Percentiles rank a stretch among this genome's conserved stretches.
Conservation (phyloP, 2,888 invertebrate species). For the Helicoverpa assulta region DNA sequence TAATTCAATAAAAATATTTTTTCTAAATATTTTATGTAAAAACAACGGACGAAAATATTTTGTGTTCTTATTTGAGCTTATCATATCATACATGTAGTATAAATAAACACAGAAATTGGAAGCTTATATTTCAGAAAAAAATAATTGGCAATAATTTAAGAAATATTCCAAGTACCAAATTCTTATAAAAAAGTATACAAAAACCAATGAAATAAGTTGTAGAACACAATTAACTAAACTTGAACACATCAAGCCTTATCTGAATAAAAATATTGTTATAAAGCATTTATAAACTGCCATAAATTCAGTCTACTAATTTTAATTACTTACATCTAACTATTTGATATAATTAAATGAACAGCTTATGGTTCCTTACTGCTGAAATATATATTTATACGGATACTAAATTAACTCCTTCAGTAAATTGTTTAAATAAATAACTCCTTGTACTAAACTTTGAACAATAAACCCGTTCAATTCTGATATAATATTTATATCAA, state of each 20-base stretch:
- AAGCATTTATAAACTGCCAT: slow-evolving; percentile 23
- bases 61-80: not conserved
- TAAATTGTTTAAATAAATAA: slow-evolving; percentile 37
- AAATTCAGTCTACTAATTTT: slow-evolving; percentile 63
- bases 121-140: no score
- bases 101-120: not conserved
- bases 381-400: slow-evolving; percentile 23
- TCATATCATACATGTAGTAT: not conserved
- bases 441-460: slow-evolving; percentile 58
- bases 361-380: slow-evolving; percentile 45
- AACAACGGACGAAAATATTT: not conserved
- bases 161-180: no score
- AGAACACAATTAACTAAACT: not conserved
- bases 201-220: no score
- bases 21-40: slow-evolving; percentile 1
- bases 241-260: not conserved
- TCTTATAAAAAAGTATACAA: no score
- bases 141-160: no score
- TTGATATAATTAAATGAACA: slow-evolving; percentile 50
- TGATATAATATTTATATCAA: slow-evolving; percentile 18
- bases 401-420: slow-evolving; percentile 6
- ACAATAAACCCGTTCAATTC: slow-evolving; percentile 36
- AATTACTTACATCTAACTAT: slow-evolving; percentile 52
- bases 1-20: slow-evolving; percentile 11
- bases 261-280: slow-evolving; percentile 8